Conservation (phyloP, 2,888 invertebrate species). For the Eristalis intricaria region DNA sequence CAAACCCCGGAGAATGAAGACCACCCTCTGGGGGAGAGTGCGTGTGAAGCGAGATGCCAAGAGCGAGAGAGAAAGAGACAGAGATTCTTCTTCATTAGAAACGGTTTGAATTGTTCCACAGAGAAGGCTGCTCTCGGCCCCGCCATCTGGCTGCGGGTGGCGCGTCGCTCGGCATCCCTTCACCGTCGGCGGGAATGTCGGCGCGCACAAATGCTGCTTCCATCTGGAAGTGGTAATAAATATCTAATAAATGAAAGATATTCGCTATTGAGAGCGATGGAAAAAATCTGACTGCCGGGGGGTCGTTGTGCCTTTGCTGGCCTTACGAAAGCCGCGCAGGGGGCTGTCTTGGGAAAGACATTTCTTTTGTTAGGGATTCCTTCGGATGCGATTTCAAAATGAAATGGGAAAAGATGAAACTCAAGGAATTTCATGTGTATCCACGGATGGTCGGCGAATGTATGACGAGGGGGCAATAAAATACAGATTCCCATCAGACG, state of each 20-base stretch:
- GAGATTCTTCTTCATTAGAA: background rate
- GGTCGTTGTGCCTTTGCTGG: background rate
- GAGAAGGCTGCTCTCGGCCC: background rate
- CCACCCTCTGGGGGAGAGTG: background rate
- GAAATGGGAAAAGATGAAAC: background rate
- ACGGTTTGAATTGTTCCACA: background rate
- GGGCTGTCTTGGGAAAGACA: slow-evolving; percentile 35
- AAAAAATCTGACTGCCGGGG: slow-evolving; percentile 12
- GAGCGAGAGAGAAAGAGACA: background rate
- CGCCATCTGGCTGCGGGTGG: background rate
- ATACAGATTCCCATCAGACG: background rate
- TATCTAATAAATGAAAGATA: slow-evolving; percentile 63
- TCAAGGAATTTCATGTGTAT: slow-evolving; percentile 7
- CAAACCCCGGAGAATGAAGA: background rate
- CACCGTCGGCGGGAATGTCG: background rate
- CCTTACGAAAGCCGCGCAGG: background rate
- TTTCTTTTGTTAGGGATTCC: slow-evolving; percentile 44
- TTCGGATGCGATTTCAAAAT: slow-evolving; percentile 5
- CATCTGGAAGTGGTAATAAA: slow-evolving; percentile 63
- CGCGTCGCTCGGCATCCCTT: background rate
- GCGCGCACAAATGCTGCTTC: slow-evolving; percentile 15
- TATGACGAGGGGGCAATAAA: slow-evolving; percentile 32
- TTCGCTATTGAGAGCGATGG: slow-evolving; percentile 34
- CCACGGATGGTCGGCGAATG: background rate
- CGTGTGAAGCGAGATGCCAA: background rate